These are phyloP conservation scores for Lypha dubia DNA, from an alignment of 2,888 invertebrate species.

Conservation along the genomic window DNA sequence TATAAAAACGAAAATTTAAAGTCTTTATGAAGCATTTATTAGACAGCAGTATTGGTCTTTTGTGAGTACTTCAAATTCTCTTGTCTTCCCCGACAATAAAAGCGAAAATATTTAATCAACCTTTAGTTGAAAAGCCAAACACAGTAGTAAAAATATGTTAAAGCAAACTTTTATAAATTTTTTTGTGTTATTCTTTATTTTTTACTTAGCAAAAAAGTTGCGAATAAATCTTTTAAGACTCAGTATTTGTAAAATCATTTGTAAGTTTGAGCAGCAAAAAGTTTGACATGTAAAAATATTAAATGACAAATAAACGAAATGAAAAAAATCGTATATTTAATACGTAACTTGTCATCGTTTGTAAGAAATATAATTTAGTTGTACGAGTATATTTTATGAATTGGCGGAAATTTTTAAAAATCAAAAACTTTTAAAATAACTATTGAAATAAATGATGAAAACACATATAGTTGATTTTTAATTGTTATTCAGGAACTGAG, in stretches of 20 bases:
- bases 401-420: too few relatives aligned
- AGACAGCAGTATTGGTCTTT: background rate
- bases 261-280: conserved; percentile 49
- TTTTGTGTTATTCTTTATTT: conserved; percentile 9
- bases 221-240: conserved; percentile 69
- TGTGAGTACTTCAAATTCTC: background rate
- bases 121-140: conserved; percentile 21
- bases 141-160: conserved; percentile 41
- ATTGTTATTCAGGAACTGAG: too few relatives aligned
- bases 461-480: too few relatives aligned
- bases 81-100: background rate
- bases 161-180: conserved; percentile 41
- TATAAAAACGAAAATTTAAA: background rate
- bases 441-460: too few relatives aligned
- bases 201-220: conserved; percentile 59
- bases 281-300: conserved; percentile 55
- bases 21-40: background rate
- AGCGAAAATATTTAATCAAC: background rate
- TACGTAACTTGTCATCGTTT: background rate
- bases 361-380: background rate
- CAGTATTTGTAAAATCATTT: conserved; percentile 66
- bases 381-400: too few relatives aligned
- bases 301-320: background rate
- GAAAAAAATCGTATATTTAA: background rate
- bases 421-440: too few relatives aligned